Percentiles rank a stretch among this genome's conserved stretches.
Conservation (phyloP, 1,140 invertebrate genomes). For the Caerostris extrusa region DNA sequence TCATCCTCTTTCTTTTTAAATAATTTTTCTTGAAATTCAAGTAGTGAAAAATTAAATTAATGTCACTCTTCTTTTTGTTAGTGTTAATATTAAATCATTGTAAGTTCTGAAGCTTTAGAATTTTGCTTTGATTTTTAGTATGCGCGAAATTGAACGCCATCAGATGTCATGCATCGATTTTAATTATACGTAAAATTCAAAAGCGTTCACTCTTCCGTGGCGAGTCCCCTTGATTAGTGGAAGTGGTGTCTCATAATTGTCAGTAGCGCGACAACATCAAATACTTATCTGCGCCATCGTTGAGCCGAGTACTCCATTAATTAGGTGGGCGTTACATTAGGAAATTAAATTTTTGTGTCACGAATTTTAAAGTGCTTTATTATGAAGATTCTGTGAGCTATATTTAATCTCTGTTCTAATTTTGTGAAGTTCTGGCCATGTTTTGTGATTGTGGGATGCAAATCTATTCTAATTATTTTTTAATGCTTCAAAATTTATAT, state of each 20-base stretch:
- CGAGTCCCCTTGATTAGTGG: background rate
- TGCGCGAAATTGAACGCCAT: background rate
- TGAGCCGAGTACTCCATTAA: background rate
- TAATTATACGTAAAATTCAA: background rate
- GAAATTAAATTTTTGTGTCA: background rate
- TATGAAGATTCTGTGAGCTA: background rate
- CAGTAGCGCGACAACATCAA: background rate
- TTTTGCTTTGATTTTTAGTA: too few species aligned
- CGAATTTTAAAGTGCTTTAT: background rate
- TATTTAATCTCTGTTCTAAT: too few species aligned
- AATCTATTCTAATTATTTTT: too few species aligned
- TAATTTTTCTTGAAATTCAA: too few species aligned
- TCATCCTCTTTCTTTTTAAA: too few species aligned
- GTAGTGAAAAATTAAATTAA: background rate
- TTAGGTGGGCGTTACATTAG: background rate
- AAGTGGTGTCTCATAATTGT: constrained; percentile 1
- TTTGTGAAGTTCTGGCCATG: too few species aligned
- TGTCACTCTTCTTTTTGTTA: background rate
- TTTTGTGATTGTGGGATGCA: too few species aligned
- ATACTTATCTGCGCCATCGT: background rate
- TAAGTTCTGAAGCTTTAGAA: too few species aligned
- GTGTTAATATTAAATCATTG: background rate
- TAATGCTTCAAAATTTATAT: too few species aligned
- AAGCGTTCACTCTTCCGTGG: background rate
- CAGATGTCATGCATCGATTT: background rate